A percentile compares a stretch with the other conserved stretches of the same genome.
phyloP scores from a whole-genome alignment of 2,113 vertebrate species.

The Tragelaphus scriptus region DNA sequence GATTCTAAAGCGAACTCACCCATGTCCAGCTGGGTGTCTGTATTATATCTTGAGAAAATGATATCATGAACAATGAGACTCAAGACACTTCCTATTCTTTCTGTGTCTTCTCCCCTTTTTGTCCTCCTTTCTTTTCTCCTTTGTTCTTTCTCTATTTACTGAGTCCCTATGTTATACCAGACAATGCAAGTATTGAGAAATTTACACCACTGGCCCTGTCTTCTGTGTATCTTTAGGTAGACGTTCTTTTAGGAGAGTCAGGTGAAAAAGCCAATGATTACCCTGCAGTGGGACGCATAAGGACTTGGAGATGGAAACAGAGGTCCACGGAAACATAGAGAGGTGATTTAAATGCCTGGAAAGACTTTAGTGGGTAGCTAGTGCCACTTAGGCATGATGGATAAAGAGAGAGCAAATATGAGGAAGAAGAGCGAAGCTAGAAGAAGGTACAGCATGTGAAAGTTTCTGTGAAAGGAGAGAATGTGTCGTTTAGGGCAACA shows the following conservation, averaged over 20 bases:
- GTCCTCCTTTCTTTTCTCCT: background rate
- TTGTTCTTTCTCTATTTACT: background rate
- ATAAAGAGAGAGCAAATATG: background rate
- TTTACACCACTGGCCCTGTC: rapidly evolving
- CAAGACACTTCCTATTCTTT: background rate
- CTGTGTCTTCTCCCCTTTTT: rapidly evolving
- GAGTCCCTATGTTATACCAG: background rate
- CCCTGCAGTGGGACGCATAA: rapidly evolving
- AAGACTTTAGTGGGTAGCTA: background rate
- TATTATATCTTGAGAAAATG: background rate
- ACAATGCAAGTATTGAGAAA: background rate
- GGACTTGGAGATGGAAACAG: too few relatives aligned
- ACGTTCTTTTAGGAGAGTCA: background rate
- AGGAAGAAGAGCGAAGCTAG: too few relatives aligned
- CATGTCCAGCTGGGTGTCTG: rapidly evolving
- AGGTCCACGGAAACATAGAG: rapidly evolving
- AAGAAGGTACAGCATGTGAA: rapidly evolving
- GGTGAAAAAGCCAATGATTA: background rate
- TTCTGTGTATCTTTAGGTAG: background rate
- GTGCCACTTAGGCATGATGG: background rate
- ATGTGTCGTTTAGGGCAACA: rapidly evolving
- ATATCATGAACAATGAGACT: rapidly evolving
- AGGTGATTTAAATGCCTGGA: background rate
- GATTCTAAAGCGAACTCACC: background rate
- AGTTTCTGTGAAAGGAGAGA: background rate